Evolutionary conservation across 2,797 vertebrate genomes (phyloP).

Genomic region (Astyanax mexicanus): DNA sequence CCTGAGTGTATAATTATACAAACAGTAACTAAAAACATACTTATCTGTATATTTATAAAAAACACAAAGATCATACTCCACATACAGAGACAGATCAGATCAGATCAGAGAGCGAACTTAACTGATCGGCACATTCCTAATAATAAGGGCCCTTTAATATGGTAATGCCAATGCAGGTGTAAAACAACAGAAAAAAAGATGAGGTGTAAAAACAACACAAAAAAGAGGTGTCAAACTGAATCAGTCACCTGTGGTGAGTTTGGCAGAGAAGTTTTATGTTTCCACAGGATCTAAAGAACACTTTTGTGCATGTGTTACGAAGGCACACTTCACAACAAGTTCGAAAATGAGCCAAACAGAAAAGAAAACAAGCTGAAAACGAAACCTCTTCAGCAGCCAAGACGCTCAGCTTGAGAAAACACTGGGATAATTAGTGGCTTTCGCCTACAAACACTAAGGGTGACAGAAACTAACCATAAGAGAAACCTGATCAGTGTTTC

Average conservation of each 20-base stretch:
- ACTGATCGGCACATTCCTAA: no score
- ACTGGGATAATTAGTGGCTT: background rate
- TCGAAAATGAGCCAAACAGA: background rate
- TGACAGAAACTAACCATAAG: conserved; percentile 4
- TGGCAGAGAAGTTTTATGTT: background rate
- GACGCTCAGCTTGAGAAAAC: background rate
- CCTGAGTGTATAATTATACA: no score
- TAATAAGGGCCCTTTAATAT: no score
- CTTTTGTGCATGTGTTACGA: background rate
- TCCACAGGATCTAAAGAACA: background rate
- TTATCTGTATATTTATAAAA: no score
- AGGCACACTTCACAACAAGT: no score
- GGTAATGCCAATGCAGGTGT: background rate
- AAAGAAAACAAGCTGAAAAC: background rate
- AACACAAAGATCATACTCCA: no score
- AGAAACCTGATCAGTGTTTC: background rate
- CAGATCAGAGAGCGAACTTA: no score
- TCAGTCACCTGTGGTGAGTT: background rate
- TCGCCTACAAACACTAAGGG: background rate
- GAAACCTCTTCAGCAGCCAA: background rate
- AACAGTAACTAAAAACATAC: no score
- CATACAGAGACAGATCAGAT: no score
- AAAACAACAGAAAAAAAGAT: background rate
- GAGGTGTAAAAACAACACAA: background rate
- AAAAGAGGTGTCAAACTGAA: background rate